Evolutionary conservation across 2,113 vertebrate species (phyloP), one percentile per base, ranked within the genome.

Genomic region (Oenanthe oenanthe): DNA sequence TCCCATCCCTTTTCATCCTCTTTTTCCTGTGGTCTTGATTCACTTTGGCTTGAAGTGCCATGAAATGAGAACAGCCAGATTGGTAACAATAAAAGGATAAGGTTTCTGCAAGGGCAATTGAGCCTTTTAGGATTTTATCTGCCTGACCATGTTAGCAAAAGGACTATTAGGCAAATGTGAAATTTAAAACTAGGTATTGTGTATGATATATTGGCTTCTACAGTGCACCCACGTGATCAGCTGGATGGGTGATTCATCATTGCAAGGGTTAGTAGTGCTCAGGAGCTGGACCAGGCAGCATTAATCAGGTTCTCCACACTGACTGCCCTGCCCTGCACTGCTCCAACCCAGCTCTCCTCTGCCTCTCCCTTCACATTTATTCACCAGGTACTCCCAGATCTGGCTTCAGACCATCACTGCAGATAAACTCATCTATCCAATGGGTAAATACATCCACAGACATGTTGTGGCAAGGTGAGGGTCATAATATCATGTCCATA

Each of bases 41-140:
- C n/a, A 45, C 45, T 75, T 84, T 6, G 57, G 12, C n/a, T 58
- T 57, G 12, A 85, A 76, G 17, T 68, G 32, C 34, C 12, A 11
- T 15, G 32, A 73, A 92, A 54, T 42, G 60, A 45, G 51, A 93
- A 4, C n/a, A 50, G 60, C 32, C 54, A 47, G 74, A 66, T 40
- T 22, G 85, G 36, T 79, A 51, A 78, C 34, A 73, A 89, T 82
- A 43, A 82, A 77, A 43, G 40, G 77, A 42, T 73, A 62, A 92
- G 77, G 67, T 77, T 67, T 73, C 67, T 63, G 32, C 34, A 62
- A 85, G 62, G 26, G 34, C 83, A 88, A 70, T 83, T 43, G 56
- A 91, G 24, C 62, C 78, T 66, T 93, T 83, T 60, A 78, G 81
- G 89, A 92, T 86, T 91, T 93, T 88, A 70, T 82, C 78, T 89